phyloP scores from a whole-genome alignment of 1,140 invertebrate species.

The Orussus abietinus region DNA sequence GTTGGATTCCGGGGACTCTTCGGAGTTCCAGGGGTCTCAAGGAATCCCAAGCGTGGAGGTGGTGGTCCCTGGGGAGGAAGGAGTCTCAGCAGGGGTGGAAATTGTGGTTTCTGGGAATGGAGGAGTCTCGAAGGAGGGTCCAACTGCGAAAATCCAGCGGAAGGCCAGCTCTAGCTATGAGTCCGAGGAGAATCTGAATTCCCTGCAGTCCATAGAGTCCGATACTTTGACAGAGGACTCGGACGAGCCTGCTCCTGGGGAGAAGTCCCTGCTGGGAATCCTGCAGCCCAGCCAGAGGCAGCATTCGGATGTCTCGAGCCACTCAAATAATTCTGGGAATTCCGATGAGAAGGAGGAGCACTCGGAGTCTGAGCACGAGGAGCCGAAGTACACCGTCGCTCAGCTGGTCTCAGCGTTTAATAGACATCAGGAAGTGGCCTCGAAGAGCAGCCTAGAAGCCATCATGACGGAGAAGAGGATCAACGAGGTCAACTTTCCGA shows the following conservation, averaged over 20 bases:
- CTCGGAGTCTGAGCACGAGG: conserved; percentile 49
- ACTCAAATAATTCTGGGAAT: conserved; percentile 41
- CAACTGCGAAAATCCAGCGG: no score
- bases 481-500: conserved; percentile 51
- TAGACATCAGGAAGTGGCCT: conserved; percentile 55
- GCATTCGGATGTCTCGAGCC: conserved; percentile 42
- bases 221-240: conserved; percentile 50
- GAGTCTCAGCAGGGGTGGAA: no score
- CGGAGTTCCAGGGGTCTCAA: no score
- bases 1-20: no score
- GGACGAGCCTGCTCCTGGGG: conserved; percentile 29
- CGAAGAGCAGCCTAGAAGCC: conserved; percentile 50
- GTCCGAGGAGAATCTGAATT: conserved; percentile 46
- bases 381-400: conserved; percentile 55
- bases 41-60: no score
- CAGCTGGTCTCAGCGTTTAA: conserved; percentile 57
- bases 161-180: no score
- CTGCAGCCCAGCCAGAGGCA: conserved; percentile 35
- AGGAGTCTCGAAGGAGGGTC: no score
- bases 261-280: background rate
- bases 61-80: no score
- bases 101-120: no score
- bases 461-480: conserved; percentile 50
- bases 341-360: conserved; percentile 47
- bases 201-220: conserved; percentile 47